Percentiles rank a stretch among this genome's conserved stretches.
These are phyloP conservation scores for Drosophila watanabei DNA, from an alignment of 1,140 invertebrate genomes.

Conservation along the genomic window DNA sequence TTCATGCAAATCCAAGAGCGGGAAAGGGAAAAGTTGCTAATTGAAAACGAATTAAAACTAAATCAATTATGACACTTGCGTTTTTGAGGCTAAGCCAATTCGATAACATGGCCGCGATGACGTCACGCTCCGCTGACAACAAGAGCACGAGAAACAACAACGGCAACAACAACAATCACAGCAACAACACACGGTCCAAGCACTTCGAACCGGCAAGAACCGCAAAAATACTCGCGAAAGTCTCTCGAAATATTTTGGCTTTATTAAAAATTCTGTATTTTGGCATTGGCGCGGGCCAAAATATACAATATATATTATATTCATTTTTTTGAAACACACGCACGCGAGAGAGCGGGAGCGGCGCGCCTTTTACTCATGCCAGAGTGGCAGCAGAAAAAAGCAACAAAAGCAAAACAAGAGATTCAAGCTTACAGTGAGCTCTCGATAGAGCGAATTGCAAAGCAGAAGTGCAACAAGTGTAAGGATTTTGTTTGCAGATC, in stretches of 20 bases:
- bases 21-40: constrained; percentile 12
- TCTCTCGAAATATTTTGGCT: constrained; percentile 38
- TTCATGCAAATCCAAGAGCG: constrained; percentile 5
- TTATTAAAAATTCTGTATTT: constrained; percentile 43
- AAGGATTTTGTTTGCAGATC: background rate
- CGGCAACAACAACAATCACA: background rate
- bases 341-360: constrained; percentile 11
- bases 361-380: constrained; percentile 21
- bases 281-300: constrained; percentile 32
- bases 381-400: constrained; percentile 14
- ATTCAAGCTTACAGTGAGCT: constrained; percentile 14
- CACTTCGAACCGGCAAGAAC: constrained; percentile 47
- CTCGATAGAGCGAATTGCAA: too few species aligned
- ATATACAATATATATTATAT: constrained; percentile 23
- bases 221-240: constrained; percentile 26
- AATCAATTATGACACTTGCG: constrained; percentile 31
- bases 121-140: constrained; percentile 18
- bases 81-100: constrained; percentile 24
- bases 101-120: constrained; percentile 29
- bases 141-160: background rate
- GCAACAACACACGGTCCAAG: constrained; percentile 3
- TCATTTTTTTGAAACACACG: constrained; percentile 15
- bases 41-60: constrained; percentile 19
- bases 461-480: background rate
- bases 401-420: constrained; percentile 9